phyloP scores from a whole-genome alignment of 2,888 invertebrate genomes.

The Drosophila eohydei region DNA sequence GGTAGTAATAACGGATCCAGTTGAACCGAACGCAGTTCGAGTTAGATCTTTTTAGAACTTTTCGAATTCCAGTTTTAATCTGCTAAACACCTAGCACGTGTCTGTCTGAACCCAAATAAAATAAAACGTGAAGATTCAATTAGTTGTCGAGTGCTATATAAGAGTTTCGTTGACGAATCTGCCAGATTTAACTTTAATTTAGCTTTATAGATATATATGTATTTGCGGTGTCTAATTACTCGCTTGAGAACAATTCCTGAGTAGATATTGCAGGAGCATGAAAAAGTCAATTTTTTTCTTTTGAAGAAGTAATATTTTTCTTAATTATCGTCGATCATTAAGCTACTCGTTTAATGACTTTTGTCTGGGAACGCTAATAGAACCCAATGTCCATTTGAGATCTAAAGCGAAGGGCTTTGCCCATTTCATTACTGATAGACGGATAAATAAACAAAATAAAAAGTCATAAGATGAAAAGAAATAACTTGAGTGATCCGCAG shows the following conservation, averaged over 20 bases:
- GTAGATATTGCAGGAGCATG: conserved; percentile 11
- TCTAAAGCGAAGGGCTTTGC: conserved; percentile 13
- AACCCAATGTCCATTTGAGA: conserved; percentile 4
- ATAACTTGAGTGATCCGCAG: neutral
- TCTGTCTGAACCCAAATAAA: conserved; percentile 16
- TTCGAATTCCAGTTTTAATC: neutral
- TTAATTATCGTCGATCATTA: conserved; percentile 40
- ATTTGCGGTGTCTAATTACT: conserved; percentile 3
- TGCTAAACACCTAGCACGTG: conserved; percentile 17
- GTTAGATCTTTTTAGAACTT: neutral
- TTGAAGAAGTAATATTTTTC: conserved; percentile 6
- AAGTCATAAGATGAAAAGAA: neutral
- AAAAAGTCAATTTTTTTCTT: conserved; percentile 4
- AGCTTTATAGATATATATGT: neutral
- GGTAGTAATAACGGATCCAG: neutral
- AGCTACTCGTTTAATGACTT: conserved; percentile 35
- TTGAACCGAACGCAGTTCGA: neutral
- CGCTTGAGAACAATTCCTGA: conserved; percentile 10
- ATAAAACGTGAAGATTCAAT: conserved; percentile 30
- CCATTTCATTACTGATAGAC: conserved; percentile 9
- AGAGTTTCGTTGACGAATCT: neutral
- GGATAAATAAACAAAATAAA: neutral
- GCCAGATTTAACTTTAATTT: neutral
- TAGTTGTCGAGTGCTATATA: conserved; percentile 18
- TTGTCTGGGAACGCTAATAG: conserved; percentile 3